A percentile compares a stretch with the other conserved stretches of the same genome.
Evolutionary conservation across 2,888 invertebrate species (phyloP).

Genomic region (Agrotis segetum): DNA sequence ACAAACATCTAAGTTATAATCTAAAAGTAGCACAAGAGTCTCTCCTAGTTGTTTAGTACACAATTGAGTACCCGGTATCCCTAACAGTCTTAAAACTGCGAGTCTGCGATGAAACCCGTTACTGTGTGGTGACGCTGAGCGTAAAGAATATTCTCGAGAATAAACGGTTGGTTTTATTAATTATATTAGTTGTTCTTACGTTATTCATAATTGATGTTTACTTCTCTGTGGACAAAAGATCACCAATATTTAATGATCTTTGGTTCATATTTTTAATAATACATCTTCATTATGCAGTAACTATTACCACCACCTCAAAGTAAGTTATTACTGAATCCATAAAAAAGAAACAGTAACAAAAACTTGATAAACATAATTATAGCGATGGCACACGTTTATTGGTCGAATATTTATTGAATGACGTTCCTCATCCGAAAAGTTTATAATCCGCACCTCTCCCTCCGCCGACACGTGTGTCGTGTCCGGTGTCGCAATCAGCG

Average conservation of each 20-base stretch:
- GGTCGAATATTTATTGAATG: too few relatives aligned
- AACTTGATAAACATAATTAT: background rate
- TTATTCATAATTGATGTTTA: too few relatives aligned
- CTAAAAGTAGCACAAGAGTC: background rate
- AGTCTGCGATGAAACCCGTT: constrained; percentile 5
- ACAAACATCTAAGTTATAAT: background rate
- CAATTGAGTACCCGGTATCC: too few relatives aligned
- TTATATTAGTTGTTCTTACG: background rate
- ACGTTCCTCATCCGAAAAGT: background rate
- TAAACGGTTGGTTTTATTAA: constrained; percentile 14
- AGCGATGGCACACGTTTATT: background rate
- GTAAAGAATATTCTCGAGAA: constrained; percentile 30
- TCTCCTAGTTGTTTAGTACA: background rate
- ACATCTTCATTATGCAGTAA: too few relatives aligned
- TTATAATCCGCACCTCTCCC: background rate
- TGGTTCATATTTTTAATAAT: background rate
- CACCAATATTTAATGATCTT: background rate
- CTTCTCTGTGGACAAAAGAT: background rate
- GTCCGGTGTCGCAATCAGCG: constrained; percentile 22
- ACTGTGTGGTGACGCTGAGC: constrained; percentile 5
- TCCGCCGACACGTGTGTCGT: constrained; percentile 12
- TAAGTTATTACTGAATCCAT: too few relatives aligned
- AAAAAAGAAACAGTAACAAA: too few relatives aligned
- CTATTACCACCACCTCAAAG: too few relatives aligned
- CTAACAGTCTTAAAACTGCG: background rate